Percentiles rank a stretch among this genome's conserved stretches.
Evolutionary conservation across 2,113 vertebrate species (phyloP).

Genomic region (Rallus limicola): DNA sequence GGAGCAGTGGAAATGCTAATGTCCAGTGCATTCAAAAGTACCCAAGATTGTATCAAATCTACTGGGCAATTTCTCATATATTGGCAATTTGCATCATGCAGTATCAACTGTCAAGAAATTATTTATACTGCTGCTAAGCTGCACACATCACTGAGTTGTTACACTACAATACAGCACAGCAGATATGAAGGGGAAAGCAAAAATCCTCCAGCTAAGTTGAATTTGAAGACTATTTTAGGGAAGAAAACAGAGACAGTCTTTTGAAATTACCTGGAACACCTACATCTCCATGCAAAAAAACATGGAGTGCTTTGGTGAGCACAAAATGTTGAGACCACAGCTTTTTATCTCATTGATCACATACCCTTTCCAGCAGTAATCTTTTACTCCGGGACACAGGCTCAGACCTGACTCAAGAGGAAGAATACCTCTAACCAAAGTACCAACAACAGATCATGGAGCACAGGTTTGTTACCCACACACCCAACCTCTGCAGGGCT

Average conservation of each 20-base stretch:
- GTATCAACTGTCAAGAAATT: background rate
- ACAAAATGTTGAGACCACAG: background rate
- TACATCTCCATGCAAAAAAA: background rate
- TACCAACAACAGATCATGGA: background rate
- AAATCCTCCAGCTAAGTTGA: background rate
- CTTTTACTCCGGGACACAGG: background rate
- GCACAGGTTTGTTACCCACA: background rate
- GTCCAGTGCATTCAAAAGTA: background rate
- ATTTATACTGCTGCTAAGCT: background rate
- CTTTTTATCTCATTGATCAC: background rate
- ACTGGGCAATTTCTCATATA: background rate
- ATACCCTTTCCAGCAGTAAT: background rate
- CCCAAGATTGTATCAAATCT: background rate
- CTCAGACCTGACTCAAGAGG: background rate
- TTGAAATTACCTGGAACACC: background rate
- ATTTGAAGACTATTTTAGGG: background rate
- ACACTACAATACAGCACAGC: background rate
- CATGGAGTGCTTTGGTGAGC: accelerated
- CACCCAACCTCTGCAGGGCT: background rate
- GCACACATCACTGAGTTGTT: background rate
- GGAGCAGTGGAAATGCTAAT: background rate
- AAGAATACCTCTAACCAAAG: background rate
- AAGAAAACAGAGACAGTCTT: background rate
- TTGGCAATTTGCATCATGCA: background rate
- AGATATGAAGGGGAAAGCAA: background rate